Conservation (phyloP, 2,888 invertebrate genomes). For the Limnephilus lunatus region DNA sequence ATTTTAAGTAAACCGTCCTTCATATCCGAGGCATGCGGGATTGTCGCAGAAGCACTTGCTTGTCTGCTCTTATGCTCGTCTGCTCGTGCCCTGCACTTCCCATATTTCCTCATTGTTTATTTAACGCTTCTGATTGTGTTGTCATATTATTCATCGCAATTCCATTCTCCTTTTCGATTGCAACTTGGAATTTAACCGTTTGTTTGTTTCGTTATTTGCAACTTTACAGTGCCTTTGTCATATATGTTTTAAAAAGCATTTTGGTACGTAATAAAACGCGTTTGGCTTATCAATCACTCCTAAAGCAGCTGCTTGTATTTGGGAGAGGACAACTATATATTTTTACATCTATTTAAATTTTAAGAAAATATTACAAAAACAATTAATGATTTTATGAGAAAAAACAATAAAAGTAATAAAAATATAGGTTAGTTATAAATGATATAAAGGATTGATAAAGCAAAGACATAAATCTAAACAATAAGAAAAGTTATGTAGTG, state of each 20-base stretch:
- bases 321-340: too few species aligned
- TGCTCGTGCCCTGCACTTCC: background rate
- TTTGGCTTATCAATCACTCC: background rate
- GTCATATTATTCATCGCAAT: background rate
- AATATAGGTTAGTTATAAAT: too few species aligned
- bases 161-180: background rate
- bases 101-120: slow-evolving; percentile 2
- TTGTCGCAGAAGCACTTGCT: background rate
- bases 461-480: too few species aligned
- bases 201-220: background rate
- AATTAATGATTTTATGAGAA: too few species aligned
- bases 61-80: background rate
- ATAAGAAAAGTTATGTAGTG: too few species aligned
- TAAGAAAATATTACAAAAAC: too few species aligned
- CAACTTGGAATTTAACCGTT: background rate
- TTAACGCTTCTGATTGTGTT: background rate
- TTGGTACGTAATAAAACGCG: background rate
- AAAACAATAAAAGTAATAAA: too few species aligned
- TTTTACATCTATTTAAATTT: too few species aligned
- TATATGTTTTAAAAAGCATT: background rate
- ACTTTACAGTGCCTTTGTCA: background rate
- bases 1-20: slow-evolving; percentile 24
- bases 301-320: too few species aligned
- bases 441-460: too few species aligned
- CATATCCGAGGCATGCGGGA: slow-evolving; percentile 25